Evolutionary conservation across 2,797 vertebrate species (phyloP), one percentile per base, ranked within the genome.

Genomic region (Dipus sagitta): DNA sequence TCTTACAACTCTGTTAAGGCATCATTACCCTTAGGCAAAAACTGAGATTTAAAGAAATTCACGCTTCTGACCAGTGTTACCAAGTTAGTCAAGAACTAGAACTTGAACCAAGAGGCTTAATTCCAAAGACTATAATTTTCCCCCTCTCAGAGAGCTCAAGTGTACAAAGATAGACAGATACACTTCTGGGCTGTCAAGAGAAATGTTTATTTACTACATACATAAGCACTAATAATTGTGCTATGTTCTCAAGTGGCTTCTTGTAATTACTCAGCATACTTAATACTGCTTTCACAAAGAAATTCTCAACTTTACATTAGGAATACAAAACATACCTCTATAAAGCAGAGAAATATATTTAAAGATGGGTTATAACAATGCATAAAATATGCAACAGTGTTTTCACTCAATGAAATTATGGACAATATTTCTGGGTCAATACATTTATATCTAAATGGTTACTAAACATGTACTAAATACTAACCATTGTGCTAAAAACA

Each of bases 261-360:
- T 76, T 92, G 92, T 91, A 96, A 93, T 87, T 78, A 87, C 24
- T 75, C 92, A 93, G 65, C 84, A 79, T 58, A 26, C 4, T 87
- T 94, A 93, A 81, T 71, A 72, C 1, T 85, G n/a, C 17, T 90
- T 88, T 92, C 94, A 92, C 67, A 92, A 92, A 76, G 10, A 15
- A 90, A 79, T 96, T 96, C 75, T 95, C 64, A 91, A 90, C 26
- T 78, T 86, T 34, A 94, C 72, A 74, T 92, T 6, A 4, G 70
- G 20, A 88, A 64, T 24, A n/a, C n/a, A 38, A 96, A 91, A 94
- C 47, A 76, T 52, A 83, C 42, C 71, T 92, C 20, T 70, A 23
- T 68, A 76, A 91, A 83, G 28, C 24, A 82, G 13, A 92, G 72
- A 79, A 91, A 65, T 75, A 34, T 15, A 86, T 23, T 92, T 89